Base-by-base conservation (phyloP, 2,797 vertebrate species). In the Todus mexicanus region DNA sequence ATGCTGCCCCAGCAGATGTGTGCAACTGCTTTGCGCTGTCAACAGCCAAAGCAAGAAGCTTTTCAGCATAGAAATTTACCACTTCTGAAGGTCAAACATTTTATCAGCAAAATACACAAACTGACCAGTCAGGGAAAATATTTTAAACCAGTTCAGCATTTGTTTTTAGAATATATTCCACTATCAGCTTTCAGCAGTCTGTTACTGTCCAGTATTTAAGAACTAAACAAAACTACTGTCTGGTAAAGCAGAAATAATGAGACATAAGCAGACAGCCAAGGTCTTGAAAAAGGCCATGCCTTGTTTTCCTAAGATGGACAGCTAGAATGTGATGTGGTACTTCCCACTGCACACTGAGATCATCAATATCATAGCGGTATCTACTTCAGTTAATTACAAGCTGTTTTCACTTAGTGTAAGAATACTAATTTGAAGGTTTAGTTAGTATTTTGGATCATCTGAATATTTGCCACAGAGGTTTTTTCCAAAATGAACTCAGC, bases 111-210 rank as follows among this genome's bases (percentile, higher is more conserved):
- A 76, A 68, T 51, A 88, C 29, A 91, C 74, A 90, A 87, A 91
- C 35, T 33, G 35, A 48, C 18, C 57, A 61, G 50, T 64, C 47
- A 64, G 26, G n/a, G 25, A 86, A 93, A 90, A 74, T 61, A 82
- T 71, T 76, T 92, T 70, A 76, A 61, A 92, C 64, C 42, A 53
- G 48, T 37, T 75, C 43, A 75, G 19, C 73, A 68, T 66, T 95
- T 92, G 88, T 68, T 82, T 69, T 64, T 20, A 87, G 64, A 64
- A 71, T 92, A 75, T 71, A 92, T 91, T 92, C 68, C 61, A 77
- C 16, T 64, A 82, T 40, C 37, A 53, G 18, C 60, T 82, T 84
- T 72, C 86, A 79, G 40, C 61, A 64, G 45, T 82, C 64, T 82
- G 43, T 31, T 90, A 50, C 64, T 66, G 54, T 15, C 45, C 56